Evolutionary conservation across 2,888 invertebrate genomes (phyloP).

Genomic region (Lepidonotus clava): DNA sequence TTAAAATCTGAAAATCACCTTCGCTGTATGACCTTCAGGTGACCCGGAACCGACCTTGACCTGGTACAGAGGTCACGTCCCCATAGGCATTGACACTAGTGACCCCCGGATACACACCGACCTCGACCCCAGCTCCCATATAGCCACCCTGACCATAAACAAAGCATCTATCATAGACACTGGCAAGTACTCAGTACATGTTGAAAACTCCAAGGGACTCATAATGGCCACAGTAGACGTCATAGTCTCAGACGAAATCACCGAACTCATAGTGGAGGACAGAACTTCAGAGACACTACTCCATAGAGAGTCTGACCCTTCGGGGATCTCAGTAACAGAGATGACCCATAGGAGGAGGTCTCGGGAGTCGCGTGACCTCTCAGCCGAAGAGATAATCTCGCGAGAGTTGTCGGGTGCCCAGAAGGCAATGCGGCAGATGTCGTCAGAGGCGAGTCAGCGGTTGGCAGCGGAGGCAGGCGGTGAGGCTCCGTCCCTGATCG

Average conservation of each 20-base stretch:
- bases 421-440: neutral
- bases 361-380: neutral
- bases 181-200: constrained; percentile 35
- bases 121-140: neutral
- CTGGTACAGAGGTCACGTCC: constrained; percentile 29
- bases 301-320: neutral
- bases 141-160: neutral
- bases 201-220: constrained; percentile 16
- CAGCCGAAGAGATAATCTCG: constrained; percentile 14
- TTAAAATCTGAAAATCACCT: no score
- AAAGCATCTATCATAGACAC: constrained; percentile 5
- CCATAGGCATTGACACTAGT: neutral
- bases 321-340: neutral
- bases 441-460: neutral
- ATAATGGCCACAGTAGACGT: constrained; percentile 12
- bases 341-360: neutral
- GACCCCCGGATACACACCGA: neutral
- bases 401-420: neutral
- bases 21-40: constrained; percentile 37
- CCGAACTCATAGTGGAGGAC: constrained; percentile 13
- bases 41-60: constrained; percentile 35
- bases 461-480: neutral
- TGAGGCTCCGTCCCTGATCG: neutral
- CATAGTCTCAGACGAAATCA: constrained; percentile 4
- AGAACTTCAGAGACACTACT: neutral